Evolutionary conservation across 2,797 vertebrate species (phyloP).

Genomic region (Acipenser transmontanus): DNA sequence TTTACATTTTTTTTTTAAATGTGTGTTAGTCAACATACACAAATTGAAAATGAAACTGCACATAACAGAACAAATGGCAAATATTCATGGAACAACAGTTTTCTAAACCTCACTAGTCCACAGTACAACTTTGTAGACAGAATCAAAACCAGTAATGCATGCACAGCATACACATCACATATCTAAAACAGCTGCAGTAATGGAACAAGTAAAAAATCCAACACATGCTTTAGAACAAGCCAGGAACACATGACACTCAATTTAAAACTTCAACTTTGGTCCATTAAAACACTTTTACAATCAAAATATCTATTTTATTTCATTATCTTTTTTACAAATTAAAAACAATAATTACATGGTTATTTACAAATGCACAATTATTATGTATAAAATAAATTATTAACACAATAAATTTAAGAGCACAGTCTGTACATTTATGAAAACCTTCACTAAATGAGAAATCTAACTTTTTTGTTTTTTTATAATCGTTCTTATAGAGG

Average conservation of each 20-base stretch:
- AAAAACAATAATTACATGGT: conserved; percentile 94
- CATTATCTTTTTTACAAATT: conserved; percentile 79
- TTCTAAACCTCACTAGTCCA: conserved; percentile 65
- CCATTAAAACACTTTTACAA: conserved; percentile 94
- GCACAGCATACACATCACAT: conserved; percentile 75
- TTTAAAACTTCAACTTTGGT: conserved; percentile 90
- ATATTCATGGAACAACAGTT: conserved; percentile 59
- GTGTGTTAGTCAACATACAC: conserved; percentile 72
- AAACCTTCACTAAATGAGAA: conserved; percentile 45
- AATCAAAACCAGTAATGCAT: conserved; percentile 78
- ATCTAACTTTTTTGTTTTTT: conserved; percentile 4
- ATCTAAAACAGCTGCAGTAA: conserved; percentile 69
- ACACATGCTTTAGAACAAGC: conserved; percentile 76
- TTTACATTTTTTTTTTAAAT: conserved; percentile 40
- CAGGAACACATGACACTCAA: conserved; percentile 70
- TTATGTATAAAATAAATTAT: conserved; percentile 99
- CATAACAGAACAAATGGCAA: conserved; percentile 58
- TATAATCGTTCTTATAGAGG: not conserved
- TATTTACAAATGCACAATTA: conserved; percentile 97
- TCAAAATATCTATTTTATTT: conserved; percentile 87
- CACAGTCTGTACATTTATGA: conserved; percentile 70
- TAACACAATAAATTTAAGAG: conserved; percentile 71
- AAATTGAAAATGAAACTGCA: conserved; percentile 49
- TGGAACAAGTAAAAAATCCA: conserved; percentile 64
- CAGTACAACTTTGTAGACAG: conserved; percentile 61